A percentile compares a stretch with the other conserved stretches of the same genome.
phyloP scores from a whole-genome alignment of 2,888 invertebrate genomes.

The Bombylius discolor region DNA sequence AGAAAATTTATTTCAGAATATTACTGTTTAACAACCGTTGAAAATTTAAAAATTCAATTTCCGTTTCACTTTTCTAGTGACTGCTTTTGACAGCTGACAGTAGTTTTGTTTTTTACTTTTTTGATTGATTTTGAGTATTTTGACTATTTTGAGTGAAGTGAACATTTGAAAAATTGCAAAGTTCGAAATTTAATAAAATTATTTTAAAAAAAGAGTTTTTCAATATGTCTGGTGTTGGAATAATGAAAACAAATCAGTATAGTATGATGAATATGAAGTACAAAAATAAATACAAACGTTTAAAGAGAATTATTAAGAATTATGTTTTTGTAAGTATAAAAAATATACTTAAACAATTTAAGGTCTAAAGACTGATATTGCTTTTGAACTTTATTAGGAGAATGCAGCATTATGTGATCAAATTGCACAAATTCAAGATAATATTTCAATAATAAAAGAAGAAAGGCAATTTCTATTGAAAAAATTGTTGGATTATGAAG shows the following conservation, averaged over 20 bases:
- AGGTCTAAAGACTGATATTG: neutral
- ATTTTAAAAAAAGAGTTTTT: no score
- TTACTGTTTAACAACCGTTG: no score
- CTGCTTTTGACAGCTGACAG: no score
- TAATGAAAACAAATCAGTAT: neutral
- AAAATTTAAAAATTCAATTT: no score
- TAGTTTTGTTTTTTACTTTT: no score
- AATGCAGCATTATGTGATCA: constrained; percentile 81
- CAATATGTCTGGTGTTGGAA: no score
- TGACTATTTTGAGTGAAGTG: no score
- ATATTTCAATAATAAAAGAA: constrained; percentile 64
- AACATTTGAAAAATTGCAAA: no score
- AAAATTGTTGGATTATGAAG: constrained; percentile 59
- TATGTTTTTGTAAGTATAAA: constrained; percentile 48
- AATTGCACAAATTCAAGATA: constrained; percentile 71
- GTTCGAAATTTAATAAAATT: no score
- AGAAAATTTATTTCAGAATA: no score
- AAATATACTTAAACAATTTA: neutral
- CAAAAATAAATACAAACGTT: constrained; percentile 47
- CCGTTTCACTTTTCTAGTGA: no score
- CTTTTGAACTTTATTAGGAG: constrained; percentile 42
- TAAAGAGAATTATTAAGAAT: constrained; percentile 51
- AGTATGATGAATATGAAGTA: constrained; percentile 34
- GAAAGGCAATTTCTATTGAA: constrained; percentile 68
- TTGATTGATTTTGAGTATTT: no score